A percentile compares a stretch with the other conserved stretches of the same genome.
Conservation (phyloP, 2,888 invertebrate species). For the Rhodophaea formosa region DNA sequence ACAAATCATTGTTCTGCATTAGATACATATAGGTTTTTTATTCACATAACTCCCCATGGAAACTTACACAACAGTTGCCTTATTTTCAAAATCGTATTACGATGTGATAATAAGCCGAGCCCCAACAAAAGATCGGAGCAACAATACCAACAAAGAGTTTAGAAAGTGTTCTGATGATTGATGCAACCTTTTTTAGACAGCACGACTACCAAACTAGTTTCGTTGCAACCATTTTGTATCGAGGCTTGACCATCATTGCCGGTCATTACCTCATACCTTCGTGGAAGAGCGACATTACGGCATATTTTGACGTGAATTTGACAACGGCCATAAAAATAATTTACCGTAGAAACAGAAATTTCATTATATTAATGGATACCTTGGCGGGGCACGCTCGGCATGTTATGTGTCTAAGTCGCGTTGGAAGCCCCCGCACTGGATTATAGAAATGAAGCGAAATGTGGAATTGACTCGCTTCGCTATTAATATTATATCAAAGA, state of each 20-base stretch:
- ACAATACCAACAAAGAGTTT: conserved; percentile 59
- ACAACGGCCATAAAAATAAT: conserved; percentile 15
- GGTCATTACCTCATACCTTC: conserved; percentile 23
- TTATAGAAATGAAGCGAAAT: conserved; percentile 16
- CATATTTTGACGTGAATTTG: conserved; percentile 15
- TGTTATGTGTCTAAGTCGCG: conserved; percentile 14
- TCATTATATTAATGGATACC: conserved; percentile 19
- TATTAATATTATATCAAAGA: conserved; percentile 17
- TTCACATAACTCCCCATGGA: too few relatives aligned
- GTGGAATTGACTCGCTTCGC: conserved; percentile 9
- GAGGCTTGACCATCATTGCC: conserved; percentile 43
- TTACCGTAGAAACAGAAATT: conserved; percentile 18
- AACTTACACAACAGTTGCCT: background rate
- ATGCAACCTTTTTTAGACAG: conserved; percentile 58
- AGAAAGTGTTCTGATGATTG: conserved; percentile 70
- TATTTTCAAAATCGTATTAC: conserved; percentile 5
- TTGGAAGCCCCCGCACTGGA: conserved; percentile 3
- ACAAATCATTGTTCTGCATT: too few relatives aligned
- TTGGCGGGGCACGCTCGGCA: background rate
- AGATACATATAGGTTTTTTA: background rate
- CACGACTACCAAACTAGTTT: conserved; percentile 62
- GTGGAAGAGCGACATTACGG: conserved; percentile 32
- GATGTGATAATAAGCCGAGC: conserved; percentile 16
- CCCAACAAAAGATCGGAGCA: conserved; percentile 31
- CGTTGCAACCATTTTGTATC: conserved; percentile 36